Base-by-base conservation (phyloP, 2,113 vertebrate species). In the Hippopotamus amphibius region DNA sequence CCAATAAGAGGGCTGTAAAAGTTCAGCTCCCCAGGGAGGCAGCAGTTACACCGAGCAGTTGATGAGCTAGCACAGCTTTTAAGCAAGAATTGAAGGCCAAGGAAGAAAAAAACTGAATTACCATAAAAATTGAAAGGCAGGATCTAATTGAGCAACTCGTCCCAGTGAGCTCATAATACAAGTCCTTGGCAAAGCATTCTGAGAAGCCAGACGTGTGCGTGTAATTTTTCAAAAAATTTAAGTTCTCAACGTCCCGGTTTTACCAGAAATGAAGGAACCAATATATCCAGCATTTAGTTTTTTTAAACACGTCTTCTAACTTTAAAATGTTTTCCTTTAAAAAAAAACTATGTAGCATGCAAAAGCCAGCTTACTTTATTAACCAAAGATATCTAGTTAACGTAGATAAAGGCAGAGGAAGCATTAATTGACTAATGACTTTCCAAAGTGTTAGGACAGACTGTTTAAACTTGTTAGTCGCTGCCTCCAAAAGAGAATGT, bases 231-330 rank as follows among this genome's bases (percentile, higher is more conserved):
- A 59, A 28, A 41, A 81, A 41, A 22, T 43, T 59, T 41, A 81
- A 80, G 53, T 90, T 97, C 33, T 68, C 21, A 22, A 63, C 88
- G 66, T 76, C 24, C 57, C 84, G 41, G 33, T 21, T 57, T 90
- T 96, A 66, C 26, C 21, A 83, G 94, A 69, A 96, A 92, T 13
- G 10, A 41, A n/a, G 37, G 55, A 86, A 83, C 33, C 7, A 33
- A 21, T 43, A 77, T 66, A 91, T n/a, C 83, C 33, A 91, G 30
- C 50, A 43, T 61, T 95, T 74, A 43, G 22, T 65, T 90, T 94
- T 95, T 97, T 50, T 14, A 66, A 89, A 69, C 46, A 26, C 59
- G 37, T 87, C 41, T 96, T 96, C 43, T 82, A 92, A 97, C 80
- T 86, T 72, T n/a, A 72, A 88, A 90, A 79, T 17, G 16, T 80